Conservation (phyloP, 2,797 vertebrate genomes). For the Muscicapa comitata region DNA sequence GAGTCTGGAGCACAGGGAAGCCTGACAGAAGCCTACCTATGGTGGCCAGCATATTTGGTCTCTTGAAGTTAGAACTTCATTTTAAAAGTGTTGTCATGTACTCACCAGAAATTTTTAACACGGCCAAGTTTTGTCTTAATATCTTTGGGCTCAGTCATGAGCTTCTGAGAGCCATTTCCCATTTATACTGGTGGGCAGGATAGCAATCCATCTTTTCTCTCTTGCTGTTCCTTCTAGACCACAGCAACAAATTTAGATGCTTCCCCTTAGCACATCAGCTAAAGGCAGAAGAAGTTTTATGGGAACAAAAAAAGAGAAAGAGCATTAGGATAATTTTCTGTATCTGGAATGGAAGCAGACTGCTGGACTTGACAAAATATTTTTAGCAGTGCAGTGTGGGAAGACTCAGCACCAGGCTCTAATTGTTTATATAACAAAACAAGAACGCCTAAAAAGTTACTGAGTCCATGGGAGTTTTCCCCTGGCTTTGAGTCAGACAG, state of each 20-base stretch:
- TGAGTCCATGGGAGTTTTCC: background rate
- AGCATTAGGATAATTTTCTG: background rate
- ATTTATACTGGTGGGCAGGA: background rate
- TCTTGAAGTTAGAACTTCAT: background rate
- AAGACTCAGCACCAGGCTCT: background rate
- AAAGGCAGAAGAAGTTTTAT: background rate
- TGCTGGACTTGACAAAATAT: background rate
- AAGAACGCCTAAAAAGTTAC: background rate
- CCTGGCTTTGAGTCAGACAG: background rate
- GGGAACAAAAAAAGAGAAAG: background rate
- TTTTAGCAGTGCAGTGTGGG: fast-evolving
- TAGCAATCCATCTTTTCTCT: background rate
- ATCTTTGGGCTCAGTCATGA: background rate
- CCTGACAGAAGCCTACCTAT: background rate
- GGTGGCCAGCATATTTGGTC: background rate
- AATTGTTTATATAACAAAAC: background rate
- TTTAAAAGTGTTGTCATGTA: background rate
- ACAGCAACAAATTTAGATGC: background rate
- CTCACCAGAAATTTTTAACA: background rate
- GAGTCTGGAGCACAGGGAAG: background rate
- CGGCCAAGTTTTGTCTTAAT: background rate
- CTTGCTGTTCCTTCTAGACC: background rate
- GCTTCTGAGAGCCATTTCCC: background rate
- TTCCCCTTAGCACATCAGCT: background rate
- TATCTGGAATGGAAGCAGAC: background rate